phyloP scores from a whole-genome alignment of 1,140 invertebrate genomes.

The Pachypsylla venusta region DNA sequence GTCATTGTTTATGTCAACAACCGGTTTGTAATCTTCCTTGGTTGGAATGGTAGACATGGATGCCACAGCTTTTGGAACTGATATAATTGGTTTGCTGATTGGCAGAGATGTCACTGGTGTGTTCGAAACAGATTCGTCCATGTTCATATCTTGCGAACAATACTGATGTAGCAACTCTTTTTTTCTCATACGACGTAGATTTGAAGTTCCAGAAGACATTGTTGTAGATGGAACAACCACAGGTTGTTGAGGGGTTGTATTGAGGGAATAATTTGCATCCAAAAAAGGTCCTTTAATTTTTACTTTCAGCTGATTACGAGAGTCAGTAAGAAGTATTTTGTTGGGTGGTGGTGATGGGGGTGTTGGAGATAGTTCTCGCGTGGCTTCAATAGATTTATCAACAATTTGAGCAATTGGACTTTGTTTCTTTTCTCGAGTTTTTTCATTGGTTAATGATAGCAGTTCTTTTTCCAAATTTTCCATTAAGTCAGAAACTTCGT shows the following conservation, averaged over 20 bases:
- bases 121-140: constrained; percentile 48
- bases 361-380: background rate
- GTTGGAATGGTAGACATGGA: constrained; percentile 72
- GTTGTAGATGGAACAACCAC: background rate
- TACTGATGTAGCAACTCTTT: constrained; percentile 73
- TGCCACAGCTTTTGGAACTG: constrained; percentile 70
- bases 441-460: constrained; percentile 37
- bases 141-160: constrained; percentile 72
- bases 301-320: constrained; percentile 69
- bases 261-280: constrained; percentile 50
- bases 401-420: background rate
- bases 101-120: constrained; percentile 40
- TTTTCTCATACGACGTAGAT: constrained; percentile 70
- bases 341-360: constrained; percentile 22
- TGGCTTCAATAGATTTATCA: background rate
- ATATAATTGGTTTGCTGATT: constrained; percentile 52
- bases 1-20: constrained; percentile 44
- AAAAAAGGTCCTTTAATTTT: constrained; percentile 80
- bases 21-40: constrained; percentile 58
- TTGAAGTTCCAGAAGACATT: constrained; percentile 42
- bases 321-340: constrained; percentile 41
- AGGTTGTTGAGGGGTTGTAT: constrained; percentile 37
- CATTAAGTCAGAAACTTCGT: constrained; percentile 48
- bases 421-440: constrained; percentile 18
- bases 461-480: constrained; percentile 65